Evolutionary conservation across 2,888 invertebrate species (phyloP), one percentile per base, ranked within the genome.

Genomic region (Falcaria lacertinaria): DNA sequence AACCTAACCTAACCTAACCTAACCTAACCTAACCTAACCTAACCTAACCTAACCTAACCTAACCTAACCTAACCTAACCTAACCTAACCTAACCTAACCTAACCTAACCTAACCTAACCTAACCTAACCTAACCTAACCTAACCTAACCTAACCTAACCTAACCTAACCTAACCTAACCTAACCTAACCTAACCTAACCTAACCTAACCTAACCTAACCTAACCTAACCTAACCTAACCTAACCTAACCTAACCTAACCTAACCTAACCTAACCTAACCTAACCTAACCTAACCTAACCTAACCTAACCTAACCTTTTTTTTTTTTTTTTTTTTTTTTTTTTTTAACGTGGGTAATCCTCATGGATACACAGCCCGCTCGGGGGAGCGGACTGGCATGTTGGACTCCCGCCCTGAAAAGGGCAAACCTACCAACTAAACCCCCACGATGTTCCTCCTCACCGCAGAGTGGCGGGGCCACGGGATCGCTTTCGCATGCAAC

Each of bases 211-310:
- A 43, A 43, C 43, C 41, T 41, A 41, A 41, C 41, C 32, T 32
- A 39, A 32, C 32, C 32, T 32, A 32, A 32, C 32, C 32, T 32
- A 32, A 32, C 39, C 39, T 32, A 41, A 28, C 41, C 41, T 35
- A 43, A 43, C 43, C 43, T 43, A 43, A 43, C 43, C 43, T 43
- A 43, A 43, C 42, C 42, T 42, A 42, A 42, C 42, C 44, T 44
- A 44, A 44, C 45, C 45, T 45, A 45, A 45, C 45, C 45, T 42
- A 45, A 46, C 46, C 46, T 46, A 46, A 45, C 45, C 45, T 45
- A 45, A 45, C 45, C 45, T 42, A 45, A 45, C 44, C 42, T 42
- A 45, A 37, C 42, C 42, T 42, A 42, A 38, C 38, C 33, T 33
- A 42, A 37, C 42, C 42, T 37, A 37, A 42, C 45, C n/a, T n/a